A percentile compares a stretch with the other conserved stretches of the same genome.
Conservation (phyloP, 2,797 vertebrate genomes). For the Protosalanx chinensis region DNA sequence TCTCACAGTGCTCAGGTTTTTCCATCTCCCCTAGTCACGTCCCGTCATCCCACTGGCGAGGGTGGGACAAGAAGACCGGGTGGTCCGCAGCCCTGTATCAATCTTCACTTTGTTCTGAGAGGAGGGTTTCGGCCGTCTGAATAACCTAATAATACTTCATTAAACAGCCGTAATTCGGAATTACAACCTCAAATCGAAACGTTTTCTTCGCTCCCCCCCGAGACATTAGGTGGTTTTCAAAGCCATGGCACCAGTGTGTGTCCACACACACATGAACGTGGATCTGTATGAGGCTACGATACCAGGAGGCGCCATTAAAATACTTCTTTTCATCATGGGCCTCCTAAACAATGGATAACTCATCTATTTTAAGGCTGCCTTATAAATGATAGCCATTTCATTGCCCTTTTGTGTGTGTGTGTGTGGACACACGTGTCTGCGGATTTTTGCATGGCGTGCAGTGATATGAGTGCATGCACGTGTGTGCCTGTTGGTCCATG, state of each 20-base stretch:
- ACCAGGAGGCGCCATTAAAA: slow-evolving; percentile 10
- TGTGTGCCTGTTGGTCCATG: slow-evolving; percentile 5
- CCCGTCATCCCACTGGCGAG: background rate
- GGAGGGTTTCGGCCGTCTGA: background rate
- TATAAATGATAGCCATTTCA: slow-evolving; percentile 17
- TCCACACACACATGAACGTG: background rate
- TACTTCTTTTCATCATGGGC: slow-evolving; percentile 13
- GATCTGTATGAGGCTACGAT: background rate
- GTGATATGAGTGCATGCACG: slow-evolving; percentile 1
- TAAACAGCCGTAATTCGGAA: background rate
- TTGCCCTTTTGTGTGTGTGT: background rate
- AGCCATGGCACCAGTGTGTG: background rate
- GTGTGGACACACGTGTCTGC: background rate
- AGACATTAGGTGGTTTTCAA: background rate
- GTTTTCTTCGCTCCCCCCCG: too few relatives aligned
- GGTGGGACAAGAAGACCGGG: background rate
- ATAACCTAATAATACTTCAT: background rate
- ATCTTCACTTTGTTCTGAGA: background rate
- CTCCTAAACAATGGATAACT: slow-evolving; percentile 18
- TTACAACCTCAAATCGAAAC: slow-evolving; percentile 1
- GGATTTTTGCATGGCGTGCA: background rate
- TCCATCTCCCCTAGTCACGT: background rate
- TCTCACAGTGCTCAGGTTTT: background rate
- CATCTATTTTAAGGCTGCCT: slow-evolving; percentile 12
- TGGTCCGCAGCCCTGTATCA: background rate